Base-by-base conservation (phyloP, 1,140 invertebrate genomes). In the Coenobita brevimanus region DNA sequence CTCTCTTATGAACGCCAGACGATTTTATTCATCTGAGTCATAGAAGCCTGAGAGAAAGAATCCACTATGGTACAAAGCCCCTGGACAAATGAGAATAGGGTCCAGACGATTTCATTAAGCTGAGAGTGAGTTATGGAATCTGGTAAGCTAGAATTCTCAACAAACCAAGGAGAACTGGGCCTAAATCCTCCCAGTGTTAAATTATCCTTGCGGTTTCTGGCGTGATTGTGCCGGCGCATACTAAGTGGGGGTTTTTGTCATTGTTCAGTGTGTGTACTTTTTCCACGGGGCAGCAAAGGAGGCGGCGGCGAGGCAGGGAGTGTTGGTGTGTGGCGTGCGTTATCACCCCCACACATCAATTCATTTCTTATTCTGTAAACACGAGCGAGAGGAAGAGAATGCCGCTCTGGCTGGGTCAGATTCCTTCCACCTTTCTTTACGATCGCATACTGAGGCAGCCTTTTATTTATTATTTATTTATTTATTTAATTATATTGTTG, bases 281-380 rank as follows among this genome's bases (percentile, higher is more conserved):
- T 71, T 17, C 62, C 81, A 50, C 38, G 62, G 75, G 75, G 36
- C 75, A 79, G 75, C 75, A 67, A n/a, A n/a, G 76, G 62, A 38
- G 27, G 60, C 41, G n/a, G 80, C 10, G 64, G 64, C 36, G 38
- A 50, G 43, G 30, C 41, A 41, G 62, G n/a, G 21, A 38, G 81
- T 71, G 81, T 79, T 54, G 81, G 81, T 82, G 81, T 82, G 81
- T 24, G 81, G 33, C 81, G 81, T 82, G 81, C 64, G 64, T 67
- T 82, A 82, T 82, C 81, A 21, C 38, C 62, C 15, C 81, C 81
- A 82, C 81, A 82, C 81, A 82, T 82, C 81, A 82, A 82, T 82
- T 82, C 81, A 82, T 71, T 82, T 82, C 81, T 82, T 82, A 82
- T 82, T 82, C 81, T 82, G 81, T 82, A 82, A 82, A 82, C 81